Evolutionary conservation across 2,113 vertebrate genomes (phyloP), one percentile per base, ranked within the genome.

Genomic region (Empidonax alnorum): DNA sequence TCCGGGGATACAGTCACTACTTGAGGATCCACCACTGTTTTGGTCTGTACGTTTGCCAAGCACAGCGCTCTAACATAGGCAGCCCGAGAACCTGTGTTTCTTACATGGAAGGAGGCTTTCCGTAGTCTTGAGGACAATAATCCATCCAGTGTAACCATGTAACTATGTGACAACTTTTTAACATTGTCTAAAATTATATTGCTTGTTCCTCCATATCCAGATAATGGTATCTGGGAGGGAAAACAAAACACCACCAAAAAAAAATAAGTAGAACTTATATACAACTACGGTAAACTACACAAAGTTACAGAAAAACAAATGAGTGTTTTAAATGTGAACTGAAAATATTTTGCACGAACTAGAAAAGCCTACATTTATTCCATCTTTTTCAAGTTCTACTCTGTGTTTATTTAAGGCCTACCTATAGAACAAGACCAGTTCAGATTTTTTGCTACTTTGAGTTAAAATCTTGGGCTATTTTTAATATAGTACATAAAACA

Each of bases 191-290:
- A 96, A 96, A 98, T 99, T 81, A 99, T 96, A 91, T 98, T 99
- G 97, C 99, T 99, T 88, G 98, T 98, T 95, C 99, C 99, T 80
- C 99, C 99, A 71, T 99, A 99, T 91, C 99, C 99, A 46, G 99
- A 99, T 63, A 99, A 98, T 1, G 99, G 99, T 97, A 99, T 99
- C 99, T 98, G 62, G 47, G 2, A 46, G 23, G 44, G 8, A 49
- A 30, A 19, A 44, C 24, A 50, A 44, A 44, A 44, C 18, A 44
- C 42, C 42, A 47, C 24, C 6, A 52, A 22, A 10, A 41, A 6
- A 17, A 52, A 19, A 8, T 73, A 9, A 47, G 2, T 19, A 68
- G 39, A 65, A 44, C 5, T 44, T 89, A 41, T 35, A 12, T 44
- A 42, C 25, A 84, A 33, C 42, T 62, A 20, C 2, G 5, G 33